These are phyloP conservation scores for Mugil cephalus DNA, from an alignment of 2,113 vertebrate genomes.

Conservation along the genomic window DNA sequence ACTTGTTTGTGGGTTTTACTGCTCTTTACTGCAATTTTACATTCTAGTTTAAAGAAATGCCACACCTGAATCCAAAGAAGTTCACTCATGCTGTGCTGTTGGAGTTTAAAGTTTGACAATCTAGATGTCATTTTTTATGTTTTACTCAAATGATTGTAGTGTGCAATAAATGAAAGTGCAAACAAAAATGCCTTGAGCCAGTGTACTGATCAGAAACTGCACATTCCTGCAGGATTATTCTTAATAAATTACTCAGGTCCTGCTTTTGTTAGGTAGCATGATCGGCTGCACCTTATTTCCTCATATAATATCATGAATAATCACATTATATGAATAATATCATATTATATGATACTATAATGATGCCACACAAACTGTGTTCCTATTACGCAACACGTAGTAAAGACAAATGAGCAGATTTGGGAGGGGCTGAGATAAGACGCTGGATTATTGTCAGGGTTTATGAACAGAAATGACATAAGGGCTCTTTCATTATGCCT, in stretches of 20 bases:
- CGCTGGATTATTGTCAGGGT: conserved; percentile 45
- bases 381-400: conserved; percentile 42
- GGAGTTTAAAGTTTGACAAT: too few species aligned
- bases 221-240: not conserved
- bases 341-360: too few species aligned
- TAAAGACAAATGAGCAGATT: conserved; percentile 35
- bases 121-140: too few species aligned
- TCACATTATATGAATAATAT: too few species aligned
- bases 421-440: conserved; percentile 32
- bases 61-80: too few species aligned
- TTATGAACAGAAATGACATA: conserved; percentile 42
- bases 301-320: too few species aligned
- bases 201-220: not conserved
- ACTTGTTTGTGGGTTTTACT: too few species aligned
- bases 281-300: too few species aligned
- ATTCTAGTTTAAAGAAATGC: too few species aligned
- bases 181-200: not conserved
- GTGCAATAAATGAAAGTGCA: not conserved
- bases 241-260: not conserved
- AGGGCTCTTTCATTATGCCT: conserved; percentile 49
- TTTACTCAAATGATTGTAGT: not conserved
- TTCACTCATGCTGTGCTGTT: too few species aligned
- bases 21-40: too few species aligned
- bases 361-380: conserved; percentile 17
- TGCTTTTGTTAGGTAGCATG: not conserved